Evolutionary conservation across 2,888 invertebrate species (phyloP), one percentile per base, ranked within the genome.

Genomic region (Gerris lacustris): DNA sequence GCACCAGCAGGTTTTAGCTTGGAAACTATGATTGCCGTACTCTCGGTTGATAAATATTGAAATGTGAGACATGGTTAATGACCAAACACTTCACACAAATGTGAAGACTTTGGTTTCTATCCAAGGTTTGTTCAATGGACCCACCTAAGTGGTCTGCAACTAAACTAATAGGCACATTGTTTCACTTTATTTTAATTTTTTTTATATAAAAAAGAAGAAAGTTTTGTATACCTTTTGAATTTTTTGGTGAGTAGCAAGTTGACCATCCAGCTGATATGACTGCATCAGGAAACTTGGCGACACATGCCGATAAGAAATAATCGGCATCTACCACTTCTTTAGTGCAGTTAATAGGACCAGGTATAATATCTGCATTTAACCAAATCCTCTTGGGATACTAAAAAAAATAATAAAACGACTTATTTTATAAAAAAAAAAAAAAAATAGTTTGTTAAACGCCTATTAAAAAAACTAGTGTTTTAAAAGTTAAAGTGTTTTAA

Each of bases 241-340:
- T 70, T 6, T 72, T 72, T 43, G 73, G 68, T 7, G 75, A 75
- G 67, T 85, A 88, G 73, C 82, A 83, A 1, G 93, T 93, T 31
- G 91, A 93, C 94, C 94, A 94, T 0, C 92, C 94, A 6, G 92
- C 82, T 7, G 94, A 94, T 2, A 94, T 82, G 0, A 87, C 86
- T 0, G 87, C 84, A 18, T 86, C 82, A 0, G 86, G 84, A 74
- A 90, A 87, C 63, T 82, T 80, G 68, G 84, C 81, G 0, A 84
- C 76, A 11, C 81, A 85, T 5, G 85, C 82, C 0, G 79, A 77
- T 44, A 94, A 80, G 80, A 95, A 95, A 72, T 79, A 76, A 5
- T 78, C 79, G 0, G 88, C 81, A 77, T 90, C 84, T 0, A 94
- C 87, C 0, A 90, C 89, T 66, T 77, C 79, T 0, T 82, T 78